phyloP scores from a whole-genome alignment of 2,888 invertebrate genomes.

The Amorpha juglandis region DNA sequence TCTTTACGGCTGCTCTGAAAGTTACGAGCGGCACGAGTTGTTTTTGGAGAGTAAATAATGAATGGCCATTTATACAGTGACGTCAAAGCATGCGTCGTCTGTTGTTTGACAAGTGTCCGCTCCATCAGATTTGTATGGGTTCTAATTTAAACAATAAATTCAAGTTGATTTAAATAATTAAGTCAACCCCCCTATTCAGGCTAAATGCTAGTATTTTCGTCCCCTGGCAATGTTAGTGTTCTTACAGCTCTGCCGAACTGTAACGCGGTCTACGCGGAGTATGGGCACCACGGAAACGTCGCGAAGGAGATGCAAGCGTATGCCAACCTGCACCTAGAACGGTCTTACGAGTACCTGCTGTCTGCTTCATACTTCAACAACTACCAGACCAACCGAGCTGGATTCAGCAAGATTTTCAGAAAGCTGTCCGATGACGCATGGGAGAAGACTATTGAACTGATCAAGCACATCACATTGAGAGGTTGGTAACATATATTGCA shows the following conservation, averaged over 20 bases:
- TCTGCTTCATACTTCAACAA: conserved; percentile 91
- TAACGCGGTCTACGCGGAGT: conserved; percentile 87
- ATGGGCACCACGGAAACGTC: conserved; percentile 76
- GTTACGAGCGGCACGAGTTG: too few relatives aligned
- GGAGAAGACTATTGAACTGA: conserved; percentile 89
- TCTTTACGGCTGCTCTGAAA: too few relatives aligned
- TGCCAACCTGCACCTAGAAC: conserved; percentile 86
- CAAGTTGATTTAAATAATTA: too few relatives aligned
- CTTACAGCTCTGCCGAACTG: conserved; percentile 79
- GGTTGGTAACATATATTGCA: conserved; percentile 74
- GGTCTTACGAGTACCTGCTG: conserved; percentile 90
- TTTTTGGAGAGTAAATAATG: too few relatives aligned
- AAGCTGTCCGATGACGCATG: conserved; percentile 90
- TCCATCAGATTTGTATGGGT: too few relatives aligned
- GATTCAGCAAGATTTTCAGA: conserved; percentile 90
- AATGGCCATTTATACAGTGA: too few relatives aligned
- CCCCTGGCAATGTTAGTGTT: conserved; percentile 22
- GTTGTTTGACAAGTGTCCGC: too few relatives aligned
- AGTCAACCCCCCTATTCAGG: too few relatives aligned
- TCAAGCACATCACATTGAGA: conserved; percentile 90
- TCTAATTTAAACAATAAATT: too few relatives aligned
- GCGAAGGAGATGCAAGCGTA: conserved; percentile 77
- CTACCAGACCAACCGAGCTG: conserved; percentile 89
- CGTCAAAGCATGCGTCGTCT: too few relatives aligned
- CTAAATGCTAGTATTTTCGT: conserved; percentile 22